Evolutionary conservation across 2,797 vertebrate species (phyloP).

Genomic region (Hydrolagus colliei): DNA sequence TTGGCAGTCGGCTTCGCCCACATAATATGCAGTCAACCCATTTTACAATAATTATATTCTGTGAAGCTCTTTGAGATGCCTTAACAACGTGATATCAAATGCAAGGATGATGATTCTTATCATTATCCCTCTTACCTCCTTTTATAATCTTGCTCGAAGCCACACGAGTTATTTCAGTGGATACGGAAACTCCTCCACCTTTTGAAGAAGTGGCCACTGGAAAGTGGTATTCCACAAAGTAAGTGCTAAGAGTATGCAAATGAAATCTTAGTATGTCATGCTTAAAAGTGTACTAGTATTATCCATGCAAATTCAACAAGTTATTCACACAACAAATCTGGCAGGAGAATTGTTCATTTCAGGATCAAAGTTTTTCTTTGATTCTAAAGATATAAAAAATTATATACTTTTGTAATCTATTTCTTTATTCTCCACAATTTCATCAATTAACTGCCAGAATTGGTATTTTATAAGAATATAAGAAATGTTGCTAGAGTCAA

Average conservation of each 20-base stretch:
- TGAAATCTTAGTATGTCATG: conserved; percentile 32
- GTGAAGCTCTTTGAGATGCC: no score
- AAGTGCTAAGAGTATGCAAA: conserved; percentile 60
- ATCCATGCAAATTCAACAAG: not conserved
- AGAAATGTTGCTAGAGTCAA: not conserved
- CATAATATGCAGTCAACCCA: no score
- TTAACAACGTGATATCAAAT: not conserved
- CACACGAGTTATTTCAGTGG: conserved; percentile 62
- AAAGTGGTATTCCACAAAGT: conserved; percentile 82
- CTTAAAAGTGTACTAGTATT: not conserved
- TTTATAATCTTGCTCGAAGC: conserved; percentile 75
- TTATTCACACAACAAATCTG: not conserved
- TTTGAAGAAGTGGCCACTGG: conserved; percentile 57
- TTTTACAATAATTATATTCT: no score
- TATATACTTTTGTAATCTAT: not conserved
- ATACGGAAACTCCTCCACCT: conserved; percentile 45
- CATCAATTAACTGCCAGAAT: no score
- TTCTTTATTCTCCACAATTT: no score
- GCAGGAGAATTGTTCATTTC: not conserved
- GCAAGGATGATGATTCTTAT: not conserved
- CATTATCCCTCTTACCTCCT: conserved; percentile 57
- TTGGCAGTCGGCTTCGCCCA: no score
- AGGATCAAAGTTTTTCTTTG: not conserved
- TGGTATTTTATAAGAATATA: no score
- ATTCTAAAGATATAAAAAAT: not conserved